phyloP scores from a whole-genome alignment of 1,140 invertebrate species.

The Chlorops oryzae region DNA sequence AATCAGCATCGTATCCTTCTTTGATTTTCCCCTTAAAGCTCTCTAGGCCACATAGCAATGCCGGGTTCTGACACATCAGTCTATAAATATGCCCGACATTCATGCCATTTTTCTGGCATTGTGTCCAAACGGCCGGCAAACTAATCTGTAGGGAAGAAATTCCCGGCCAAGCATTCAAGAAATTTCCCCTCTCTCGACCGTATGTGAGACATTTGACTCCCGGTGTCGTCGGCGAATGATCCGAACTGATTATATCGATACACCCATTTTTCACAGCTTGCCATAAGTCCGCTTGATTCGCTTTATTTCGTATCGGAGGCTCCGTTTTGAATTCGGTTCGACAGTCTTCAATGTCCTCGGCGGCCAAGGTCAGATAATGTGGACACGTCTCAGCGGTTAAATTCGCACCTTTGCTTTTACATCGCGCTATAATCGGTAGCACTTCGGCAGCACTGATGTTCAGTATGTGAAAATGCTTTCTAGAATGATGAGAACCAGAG shows the following conservation, averaged over 20 bases:
- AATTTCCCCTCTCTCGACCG: conserved; percentile 51
- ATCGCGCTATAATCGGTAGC: conserved; percentile 49
- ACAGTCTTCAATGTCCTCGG: conserved; percentile 57
- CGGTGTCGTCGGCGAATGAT: conserved; percentile 67
- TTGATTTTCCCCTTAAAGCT: conserved; percentile 56
- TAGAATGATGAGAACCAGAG: conserved; percentile 28
- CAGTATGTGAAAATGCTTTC: conserved; percentile 62
- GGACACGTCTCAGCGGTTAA: conserved; percentile 68
- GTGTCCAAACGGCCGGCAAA: conserved; percentile 62
- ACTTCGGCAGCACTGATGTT: conserved; percentile 62
- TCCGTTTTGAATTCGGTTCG: conserved; percentile 66
- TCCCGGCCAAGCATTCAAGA: conserved; percentile 66
- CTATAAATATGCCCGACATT: conserved; percentile 53
- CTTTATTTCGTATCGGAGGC: conserved; percentile 59
- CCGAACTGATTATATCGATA: conserved; percentile 60
- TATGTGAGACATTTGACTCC: conserved; percentile 55
- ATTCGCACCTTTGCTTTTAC: conserved; percentile 46
- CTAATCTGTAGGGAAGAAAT: conserved; percentile 69
- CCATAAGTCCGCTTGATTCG: conserved; percentile 63
- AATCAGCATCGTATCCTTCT: conserved; percentile 63
- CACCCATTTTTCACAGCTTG: conserved; percentile 50
- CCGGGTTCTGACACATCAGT: conserved; percentile 57
- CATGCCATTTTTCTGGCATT: conserved; percentile 50
- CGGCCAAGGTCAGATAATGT: conserved; percentile 61
- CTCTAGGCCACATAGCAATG: conserved; percentile 56